Percentiles rank a stretch among this genome's conserved stretches.
Conservation (phyloP, 2,888 invertebrate genomes). For the Microctonus hyperodae region DNA sequence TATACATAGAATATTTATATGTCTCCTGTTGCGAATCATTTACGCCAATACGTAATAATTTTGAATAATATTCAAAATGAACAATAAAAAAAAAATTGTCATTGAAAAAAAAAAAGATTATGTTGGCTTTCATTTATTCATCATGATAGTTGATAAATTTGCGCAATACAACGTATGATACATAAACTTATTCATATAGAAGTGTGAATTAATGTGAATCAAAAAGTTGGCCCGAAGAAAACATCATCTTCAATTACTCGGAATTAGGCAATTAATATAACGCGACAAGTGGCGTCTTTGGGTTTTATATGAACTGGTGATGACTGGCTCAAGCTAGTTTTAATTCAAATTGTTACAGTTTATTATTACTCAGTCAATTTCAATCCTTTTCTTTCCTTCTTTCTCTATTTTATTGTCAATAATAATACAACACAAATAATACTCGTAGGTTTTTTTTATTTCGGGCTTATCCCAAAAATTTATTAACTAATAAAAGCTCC, state of each 20-base stretch:
- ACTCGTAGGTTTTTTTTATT: background rate
- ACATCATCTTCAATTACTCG: slow-evolving; percentile 39
- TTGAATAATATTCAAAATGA: no score
- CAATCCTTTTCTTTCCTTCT: slow-evolving; percentile 11
- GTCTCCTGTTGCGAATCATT: no score
- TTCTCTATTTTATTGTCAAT: slow-evolving; percentile 1
- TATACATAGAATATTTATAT: no score
- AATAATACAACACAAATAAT: background rate
- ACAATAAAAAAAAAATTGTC: no score
- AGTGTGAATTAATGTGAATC: slow-evolving; percentile 14
- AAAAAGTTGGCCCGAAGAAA: slow-evolving; percentile 50
- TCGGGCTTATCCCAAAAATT: background rate
- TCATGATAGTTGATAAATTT: background rate
- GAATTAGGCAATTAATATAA: slow-evolving; percentile 43
- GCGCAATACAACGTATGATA: background rate
- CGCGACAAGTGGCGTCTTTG: slow-evolving; percentile 26
- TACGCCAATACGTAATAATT: no score
- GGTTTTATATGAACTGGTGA: slow-evolving; percentile 48
- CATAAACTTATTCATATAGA: no score
- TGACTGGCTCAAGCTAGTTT: slow-evolving; percentile 58
- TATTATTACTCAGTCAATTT: slow-evolving; percentile 4
- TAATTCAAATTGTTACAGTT: slow-evolving; percentile 46
- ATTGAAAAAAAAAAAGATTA: no score
- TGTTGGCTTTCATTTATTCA: background rate
- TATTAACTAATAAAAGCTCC: background rate